Percentiles rank a stretch among this genome's conserved stretches.
phyloP scores from a whole-genome alignment of 2,797 vertebrate genomes.

The Lates japonicus region DNA sequence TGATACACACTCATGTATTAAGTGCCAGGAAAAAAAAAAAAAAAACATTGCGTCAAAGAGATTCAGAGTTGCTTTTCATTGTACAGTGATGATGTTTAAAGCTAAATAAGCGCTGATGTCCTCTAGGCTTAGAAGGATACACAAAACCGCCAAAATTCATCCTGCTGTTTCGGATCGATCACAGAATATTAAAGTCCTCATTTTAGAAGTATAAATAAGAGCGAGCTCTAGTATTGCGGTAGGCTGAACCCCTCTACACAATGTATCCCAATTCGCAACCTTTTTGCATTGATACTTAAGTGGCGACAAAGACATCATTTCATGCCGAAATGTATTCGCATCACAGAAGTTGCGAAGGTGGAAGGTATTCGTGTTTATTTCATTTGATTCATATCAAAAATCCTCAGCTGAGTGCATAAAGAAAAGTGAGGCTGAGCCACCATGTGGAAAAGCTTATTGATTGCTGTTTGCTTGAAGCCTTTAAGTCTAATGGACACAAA shows the following conservation, averaged over 20 bases:
- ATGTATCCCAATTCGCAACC: conserved; percentile 48
- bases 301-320: conserved; percentile 65
- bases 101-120: conserved; percentile 75
- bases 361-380: conserved; percentile 76
- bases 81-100: conserved; percentile 70
- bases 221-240: conserved; percentile 61
- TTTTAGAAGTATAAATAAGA: conserved; percentile 85
- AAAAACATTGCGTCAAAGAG: conserved; percentile 75
- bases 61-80: conserved; percentile 79
- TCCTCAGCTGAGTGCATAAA: conserved; percentile 80
- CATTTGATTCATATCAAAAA: conserved; percentile 81
- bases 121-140: conserved; percentile 69
- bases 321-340: conserved; percentile 58
- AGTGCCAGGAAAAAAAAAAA: conserved; percentile 55
- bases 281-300: conserved; percentile 56
- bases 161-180: conserved; percentile 74
- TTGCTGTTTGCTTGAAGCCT: conserved; percentile 80
- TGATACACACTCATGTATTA: conserved; percentile 45
- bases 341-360: conserved; percentile 47
- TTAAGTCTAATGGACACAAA: conserved; percentile 79
- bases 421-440: conserved; percentile 76
- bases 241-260: conserved; percentile 54
- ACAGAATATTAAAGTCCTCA: conserved; percentile 77
- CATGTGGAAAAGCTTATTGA: conserved; percentile 84
- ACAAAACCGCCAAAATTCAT: conserved; percentile 70